Evolutionary conservation across 2,888 invertebrate species (phyloP).

Genomic region (Volucella bombylans): DNA sequence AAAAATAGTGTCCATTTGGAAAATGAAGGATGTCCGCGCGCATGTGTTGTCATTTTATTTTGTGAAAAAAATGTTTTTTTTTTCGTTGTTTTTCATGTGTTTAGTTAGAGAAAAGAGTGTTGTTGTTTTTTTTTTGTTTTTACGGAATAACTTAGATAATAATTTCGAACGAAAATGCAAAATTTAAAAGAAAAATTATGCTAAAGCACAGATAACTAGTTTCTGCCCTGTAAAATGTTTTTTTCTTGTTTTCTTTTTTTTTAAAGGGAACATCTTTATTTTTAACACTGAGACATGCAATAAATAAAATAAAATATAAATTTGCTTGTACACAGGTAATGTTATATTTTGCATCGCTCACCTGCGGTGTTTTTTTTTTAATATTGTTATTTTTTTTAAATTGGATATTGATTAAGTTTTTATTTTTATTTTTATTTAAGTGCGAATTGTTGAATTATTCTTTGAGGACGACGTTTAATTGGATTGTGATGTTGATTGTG

Average conservation of each 20-base stretch:
- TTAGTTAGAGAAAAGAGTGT: slow-evolving; percentile 35
- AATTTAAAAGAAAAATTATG: slow-evolving; percentile 43
- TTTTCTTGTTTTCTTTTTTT: not conserved
- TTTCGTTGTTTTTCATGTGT: slow-evolving; percentile 42
- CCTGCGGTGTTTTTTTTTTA: slow-evolving; percentile 59
- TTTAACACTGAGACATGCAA: slow-evolving; percentile 65
- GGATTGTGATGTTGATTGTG: slow-evolving; percentile 53
- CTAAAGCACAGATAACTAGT: slow-evolving; percentile 2
- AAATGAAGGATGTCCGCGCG: slow-evolving; percentile 72
- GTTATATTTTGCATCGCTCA: slow-evolving; percentile 50
- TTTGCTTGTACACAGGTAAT: slow-evolving; percentile 15
- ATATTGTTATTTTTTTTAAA: slow-evolving; percentile 31
- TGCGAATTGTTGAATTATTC: slow-evolving; percentile 60
- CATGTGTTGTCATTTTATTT: slow-evolving; percentile 68
- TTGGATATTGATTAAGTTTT: slow-evolving; percentile 26
- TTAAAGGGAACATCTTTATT: slow-evolving; percentile 34
- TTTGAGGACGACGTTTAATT: slow-evolving; percentile 46
- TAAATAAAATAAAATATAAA: slow-evolving; percentile 40
- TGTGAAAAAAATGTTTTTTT: slow-evolving; percentile 59
- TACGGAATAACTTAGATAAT: slow-evolving; percentile 47
- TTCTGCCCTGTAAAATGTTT: not conserved
- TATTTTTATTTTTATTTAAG: slow-evolving; percentile 18
- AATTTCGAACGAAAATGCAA: slow-evolving; percentile 43
- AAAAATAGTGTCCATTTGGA: slow-evolving; percentile 70
- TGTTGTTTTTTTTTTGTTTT: slow-evolving; percentile 58